These are phyloP conservation scores for Trachymyrmex cornetzi DNA, from an alignment of 1,140 invertebrate species.

Conservation along the genomic window DNA sequence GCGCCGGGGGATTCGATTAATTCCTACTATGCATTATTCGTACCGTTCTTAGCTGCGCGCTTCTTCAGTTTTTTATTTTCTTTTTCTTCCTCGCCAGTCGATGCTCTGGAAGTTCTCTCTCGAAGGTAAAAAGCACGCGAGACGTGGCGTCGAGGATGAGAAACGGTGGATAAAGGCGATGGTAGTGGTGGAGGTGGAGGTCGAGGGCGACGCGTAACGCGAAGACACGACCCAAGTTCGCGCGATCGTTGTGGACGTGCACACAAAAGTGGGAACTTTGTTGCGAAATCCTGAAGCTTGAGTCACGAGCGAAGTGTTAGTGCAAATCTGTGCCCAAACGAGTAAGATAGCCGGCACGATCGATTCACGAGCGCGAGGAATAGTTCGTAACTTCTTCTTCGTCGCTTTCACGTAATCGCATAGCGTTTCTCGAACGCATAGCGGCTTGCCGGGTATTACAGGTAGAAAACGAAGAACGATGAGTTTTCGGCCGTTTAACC, in stretches of 20 bases:
- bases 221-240: constrained; percentile 55
- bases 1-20: constrained; percentile 39
- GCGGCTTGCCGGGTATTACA: constrained; percentile 15
- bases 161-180: constrained; percentile 10
- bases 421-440: constrained; percentile 23
- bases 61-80: constrained; percentile 19
- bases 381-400: constrained; percentile 48
- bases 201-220: constrained; percentile 11
- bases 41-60: constrained; percentile 40
- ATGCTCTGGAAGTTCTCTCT: constrained; percentile 49
- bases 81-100: background rate
- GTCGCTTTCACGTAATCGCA: constrained; percentile 41
- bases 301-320: constrained; percentile 27
- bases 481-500: constrained; percentile 59
- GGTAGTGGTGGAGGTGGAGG: background rate
- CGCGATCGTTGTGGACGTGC: constrained; percentile 36
- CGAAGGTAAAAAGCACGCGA: constrained; percentile 55
- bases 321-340: constrained; percentile 44
- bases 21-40: constrained; percentile 58
- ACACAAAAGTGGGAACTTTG: constrained; percentile 52
- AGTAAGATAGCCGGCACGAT: constrained; percentile 23
- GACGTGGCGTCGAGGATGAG: constrained; percentile 14
- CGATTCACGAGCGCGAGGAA: constrained; percentile 43
- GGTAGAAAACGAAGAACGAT: constrained; percentile 36
- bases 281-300: constrained; percentile 35